Conservation (phyloP, 2,113 vertebrate species). For the Hyperopisus bebe region DNA sequence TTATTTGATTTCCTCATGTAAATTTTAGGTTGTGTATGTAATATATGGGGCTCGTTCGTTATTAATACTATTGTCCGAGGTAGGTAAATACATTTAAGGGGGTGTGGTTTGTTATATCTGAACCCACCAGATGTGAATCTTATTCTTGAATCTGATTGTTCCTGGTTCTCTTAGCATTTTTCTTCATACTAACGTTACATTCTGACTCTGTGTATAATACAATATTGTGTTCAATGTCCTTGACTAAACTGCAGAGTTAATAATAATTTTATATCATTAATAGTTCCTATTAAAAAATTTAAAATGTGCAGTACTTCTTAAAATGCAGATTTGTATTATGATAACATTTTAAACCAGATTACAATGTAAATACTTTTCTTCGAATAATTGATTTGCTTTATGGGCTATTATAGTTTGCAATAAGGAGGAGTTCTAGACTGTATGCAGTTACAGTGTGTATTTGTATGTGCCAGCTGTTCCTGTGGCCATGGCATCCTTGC, state of each 20-base stretch:
- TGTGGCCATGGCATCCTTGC: background rate
- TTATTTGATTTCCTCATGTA: background rate
- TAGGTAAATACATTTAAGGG: background rate
- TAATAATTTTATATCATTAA: background rate
- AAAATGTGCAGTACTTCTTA: background rate
- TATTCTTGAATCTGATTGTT: background rate
- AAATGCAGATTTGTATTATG: background rate
- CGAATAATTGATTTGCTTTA: background rate
- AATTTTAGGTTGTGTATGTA: background rate
- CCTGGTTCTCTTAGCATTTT: background rate
- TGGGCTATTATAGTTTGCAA: background rate
- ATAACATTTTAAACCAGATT: background rate
- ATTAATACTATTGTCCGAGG: background rate
- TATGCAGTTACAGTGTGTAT: background rate
- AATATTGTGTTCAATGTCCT: background rate
- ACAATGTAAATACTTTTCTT: background rate
- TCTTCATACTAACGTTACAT: background rate
- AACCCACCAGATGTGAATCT: background rate
- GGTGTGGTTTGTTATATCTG: background rate
- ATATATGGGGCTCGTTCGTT: background rate
- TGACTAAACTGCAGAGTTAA: background rate
- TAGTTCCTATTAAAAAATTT: background rate
- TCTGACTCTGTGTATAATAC: background rate
- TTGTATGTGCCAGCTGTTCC: slow-evolving; percentile 1
- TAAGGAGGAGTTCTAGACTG: background rate